Evolutionary conservation across 2,113 vertebrate species (phyloP).

Genomic region (Tychaedon coryphoeus): DNA sequence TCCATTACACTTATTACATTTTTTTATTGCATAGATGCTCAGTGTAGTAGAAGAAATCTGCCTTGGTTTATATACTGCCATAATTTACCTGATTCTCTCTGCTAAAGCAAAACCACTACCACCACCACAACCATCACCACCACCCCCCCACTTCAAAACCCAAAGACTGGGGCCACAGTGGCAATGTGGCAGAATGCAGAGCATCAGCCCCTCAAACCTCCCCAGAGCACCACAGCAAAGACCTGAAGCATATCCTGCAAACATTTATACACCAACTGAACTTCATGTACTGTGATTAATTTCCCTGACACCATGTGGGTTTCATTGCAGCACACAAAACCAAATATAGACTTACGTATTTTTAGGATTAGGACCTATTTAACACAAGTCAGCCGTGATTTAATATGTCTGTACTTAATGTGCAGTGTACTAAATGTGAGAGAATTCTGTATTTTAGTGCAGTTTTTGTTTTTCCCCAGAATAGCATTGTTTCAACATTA

Average conservation of each 20-base stretch:
- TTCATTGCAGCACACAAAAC: constrained; percentile 22
- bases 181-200: neutral
- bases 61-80: neutral
- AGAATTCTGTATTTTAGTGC: neutral
- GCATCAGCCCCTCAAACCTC: neutral
- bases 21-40: neutral
- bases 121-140: neutral
- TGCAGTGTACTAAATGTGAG: neutral
- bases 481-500: neutral
- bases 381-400: neutral
- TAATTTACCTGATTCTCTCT: neutral
- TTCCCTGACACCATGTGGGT: neutral
- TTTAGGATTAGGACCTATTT: constrained; percentile 28
- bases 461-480: neutral
- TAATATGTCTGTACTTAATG: neutral
- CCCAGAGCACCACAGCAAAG: neutral
- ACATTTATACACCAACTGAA: neutral
- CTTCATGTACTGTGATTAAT: constrained; percentile 10
- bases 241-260: neutral
- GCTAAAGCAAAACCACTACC: neutral
- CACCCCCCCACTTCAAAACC: fast-evolving
- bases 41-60: neutral
- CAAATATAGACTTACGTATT: neutral
- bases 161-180: neutral
- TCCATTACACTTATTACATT: neutral